A percentile compares a stretch with the other conserved stretches of the same genome.
Conservation (phyloP, 2,888 invertebrate species). For the Lasioglossum villosulum region DNA sequence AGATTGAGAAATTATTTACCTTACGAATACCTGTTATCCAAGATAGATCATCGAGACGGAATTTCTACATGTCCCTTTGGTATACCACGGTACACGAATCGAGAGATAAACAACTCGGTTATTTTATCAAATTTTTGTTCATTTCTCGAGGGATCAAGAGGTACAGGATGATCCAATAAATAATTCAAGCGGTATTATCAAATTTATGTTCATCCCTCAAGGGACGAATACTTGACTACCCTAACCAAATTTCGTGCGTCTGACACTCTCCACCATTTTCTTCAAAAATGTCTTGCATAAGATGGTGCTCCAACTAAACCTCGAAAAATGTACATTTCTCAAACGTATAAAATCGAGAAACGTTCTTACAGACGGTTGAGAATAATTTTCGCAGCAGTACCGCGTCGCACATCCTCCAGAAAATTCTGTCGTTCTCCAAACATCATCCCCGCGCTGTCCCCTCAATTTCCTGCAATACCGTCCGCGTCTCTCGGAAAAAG, state of each 20-base stretch:
- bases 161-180: background rate
- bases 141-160: background rate
- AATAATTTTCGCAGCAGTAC: background rate
- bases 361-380: background rate
- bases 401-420: background rate
- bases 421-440: background rate
- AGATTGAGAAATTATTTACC: background rate
- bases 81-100: background rate
- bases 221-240: background rate
- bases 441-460: background rate
- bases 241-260: background rate
- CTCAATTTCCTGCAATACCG: slow-evolving; percentile 44
- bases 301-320: background rate
- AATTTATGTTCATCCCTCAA: background rate
- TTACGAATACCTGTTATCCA: background rate
- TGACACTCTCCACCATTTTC: background rate
- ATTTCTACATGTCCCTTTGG: background rate
- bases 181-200: background rate
- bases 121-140: background rate
- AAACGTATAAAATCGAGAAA: background rate
- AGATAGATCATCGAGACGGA: background rate
- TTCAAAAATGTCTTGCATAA: too few relatives aligned
- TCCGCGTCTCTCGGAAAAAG: slow-evolving; percentile 30
- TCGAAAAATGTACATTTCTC: background rate
- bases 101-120: background rate